Percentiles rank a stretch among this genome's conserved stretches.
These are phyloP conservation scores for Micoletzkya japonica DNA, from an alignment of 2,888 invertebrate species.

Conservation along the genomic window DNA sequence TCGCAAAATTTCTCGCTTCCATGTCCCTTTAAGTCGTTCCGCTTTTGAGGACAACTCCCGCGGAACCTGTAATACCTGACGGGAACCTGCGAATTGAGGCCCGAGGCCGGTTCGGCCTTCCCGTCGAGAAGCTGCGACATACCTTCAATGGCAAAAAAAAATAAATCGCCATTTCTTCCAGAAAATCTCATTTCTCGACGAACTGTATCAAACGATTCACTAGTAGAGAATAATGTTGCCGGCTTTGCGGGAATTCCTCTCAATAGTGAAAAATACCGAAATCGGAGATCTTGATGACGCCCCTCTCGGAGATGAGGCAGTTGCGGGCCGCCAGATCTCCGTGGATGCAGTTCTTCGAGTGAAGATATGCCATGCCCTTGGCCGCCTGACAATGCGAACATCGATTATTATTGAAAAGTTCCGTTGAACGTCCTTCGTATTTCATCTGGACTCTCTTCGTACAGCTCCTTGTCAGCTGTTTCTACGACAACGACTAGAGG, in stretches of 20 bases:
- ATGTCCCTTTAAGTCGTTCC: too few species aligned
- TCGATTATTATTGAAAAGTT: too few species aligned
- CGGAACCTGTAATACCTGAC: background rate
- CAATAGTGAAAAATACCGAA: constrained; percentile 32
- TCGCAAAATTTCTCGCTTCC: too few species aligned
- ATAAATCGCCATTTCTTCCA: too few species aligned
- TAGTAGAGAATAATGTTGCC: background rate
- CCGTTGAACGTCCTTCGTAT: too few species aligned
- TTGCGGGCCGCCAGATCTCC: constrained; percentile 83
- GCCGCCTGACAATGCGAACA: constrained; percentile 72
- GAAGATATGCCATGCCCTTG: constrained; percentile 80
- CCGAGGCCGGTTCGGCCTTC: background rate
- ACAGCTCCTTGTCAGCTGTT: too few species aligned
- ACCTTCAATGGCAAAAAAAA: constrained; percentile 13
- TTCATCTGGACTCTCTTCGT: too few species aligned
- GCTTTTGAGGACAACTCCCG: too few species aligned
- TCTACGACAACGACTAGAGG: too few species aligned
- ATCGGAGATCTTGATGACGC: constrained; percentile 40
- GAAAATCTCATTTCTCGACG: too few species aligned
- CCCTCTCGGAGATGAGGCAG: constrained; percentile 70
- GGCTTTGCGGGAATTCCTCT: background rate
- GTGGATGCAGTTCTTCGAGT: constrained; percentile 81
- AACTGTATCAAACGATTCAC: background rate
- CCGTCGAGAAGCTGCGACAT: constrained; percentile 1
- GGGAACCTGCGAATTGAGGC: constrained; percentile 1